These are phyloP conservation scores for Okapia johnstoni DNA, from an alignment of 2,113 vertebrate genomes.

Conservation along the genomic window DNA sequence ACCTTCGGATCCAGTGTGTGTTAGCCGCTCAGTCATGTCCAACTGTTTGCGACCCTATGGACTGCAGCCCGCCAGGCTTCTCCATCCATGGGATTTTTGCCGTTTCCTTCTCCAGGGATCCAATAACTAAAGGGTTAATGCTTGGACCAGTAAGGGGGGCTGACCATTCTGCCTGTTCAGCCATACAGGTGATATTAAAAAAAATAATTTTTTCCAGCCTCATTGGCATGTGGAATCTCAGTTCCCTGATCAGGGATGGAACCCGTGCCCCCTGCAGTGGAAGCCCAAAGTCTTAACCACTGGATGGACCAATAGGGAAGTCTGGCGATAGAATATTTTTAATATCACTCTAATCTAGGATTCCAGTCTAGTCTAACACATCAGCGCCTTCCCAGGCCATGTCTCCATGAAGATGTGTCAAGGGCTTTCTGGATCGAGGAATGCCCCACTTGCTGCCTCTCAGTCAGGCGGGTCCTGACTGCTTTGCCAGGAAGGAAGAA, in stretches of 20 bases:
- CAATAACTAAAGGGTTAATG: neutral
- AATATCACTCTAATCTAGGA: neutral
- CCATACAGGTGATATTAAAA: neutral
- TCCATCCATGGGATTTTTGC: neutral
- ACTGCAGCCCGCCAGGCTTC: neutral
- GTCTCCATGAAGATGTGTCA: conserved; percentile 8
- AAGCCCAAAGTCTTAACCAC: neutral
- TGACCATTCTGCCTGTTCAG: neutral
- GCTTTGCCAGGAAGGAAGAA: neutral
- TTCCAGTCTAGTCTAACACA: neutral
- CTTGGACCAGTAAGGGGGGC: neutral
- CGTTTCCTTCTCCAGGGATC: neutral
- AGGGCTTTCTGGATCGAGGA: neutral
- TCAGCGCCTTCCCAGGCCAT: neutral
- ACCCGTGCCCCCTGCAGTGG: neutral
- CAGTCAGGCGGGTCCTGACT: neutral
- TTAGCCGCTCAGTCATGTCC: neutral
- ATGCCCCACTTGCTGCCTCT: neutral
- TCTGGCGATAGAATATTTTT: neutral
- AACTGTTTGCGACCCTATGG: neutral
- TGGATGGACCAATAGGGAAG: neutral
- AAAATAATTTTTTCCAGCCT: neutral
- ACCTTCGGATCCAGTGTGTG: neutral
- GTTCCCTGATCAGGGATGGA: neutral
- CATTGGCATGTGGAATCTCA: neutral